Percentiles rank a stretch among this genome's conserved stretches.
Conservation (phyloP, 2,113 vertebrate species). For the Theropithecus gelada region DNA sequence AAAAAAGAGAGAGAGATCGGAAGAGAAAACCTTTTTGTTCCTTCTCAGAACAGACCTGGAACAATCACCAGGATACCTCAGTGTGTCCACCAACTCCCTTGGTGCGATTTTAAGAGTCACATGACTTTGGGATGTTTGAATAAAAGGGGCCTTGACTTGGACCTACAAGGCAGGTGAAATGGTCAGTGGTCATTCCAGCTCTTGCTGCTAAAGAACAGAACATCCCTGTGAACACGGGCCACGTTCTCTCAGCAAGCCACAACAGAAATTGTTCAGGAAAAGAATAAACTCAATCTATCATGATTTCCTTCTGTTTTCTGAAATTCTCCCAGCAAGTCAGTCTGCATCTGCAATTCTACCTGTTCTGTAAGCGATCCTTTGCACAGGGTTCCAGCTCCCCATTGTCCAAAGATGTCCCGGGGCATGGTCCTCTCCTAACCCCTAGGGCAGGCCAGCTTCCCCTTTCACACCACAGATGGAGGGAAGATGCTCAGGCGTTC, state of each 20-base stretch:
- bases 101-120: background rate
- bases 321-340: background rate
- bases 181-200: no score
- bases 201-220: no score
- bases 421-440: fast-evolving
- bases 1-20: no score
- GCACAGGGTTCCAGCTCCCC: no score
- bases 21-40: no score
- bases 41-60: no score
- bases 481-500: background rate
- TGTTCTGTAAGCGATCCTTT: fast-evolving
- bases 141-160: background rate
- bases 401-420: background rate
- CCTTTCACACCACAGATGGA: background rate
- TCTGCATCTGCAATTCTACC: fast-evolving
- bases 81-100: no score
- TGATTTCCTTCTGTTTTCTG: background rate
- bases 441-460: fast-evolving
- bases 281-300: background rate
- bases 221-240: background rate
- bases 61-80: background rate
- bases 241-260: no score
- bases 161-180: no score
- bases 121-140: background rate
- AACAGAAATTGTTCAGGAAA: background rate